phyloP scores from a whole-genome alignment of 2,888 invertebrate genomes.

The Nineta flava region DNA sequence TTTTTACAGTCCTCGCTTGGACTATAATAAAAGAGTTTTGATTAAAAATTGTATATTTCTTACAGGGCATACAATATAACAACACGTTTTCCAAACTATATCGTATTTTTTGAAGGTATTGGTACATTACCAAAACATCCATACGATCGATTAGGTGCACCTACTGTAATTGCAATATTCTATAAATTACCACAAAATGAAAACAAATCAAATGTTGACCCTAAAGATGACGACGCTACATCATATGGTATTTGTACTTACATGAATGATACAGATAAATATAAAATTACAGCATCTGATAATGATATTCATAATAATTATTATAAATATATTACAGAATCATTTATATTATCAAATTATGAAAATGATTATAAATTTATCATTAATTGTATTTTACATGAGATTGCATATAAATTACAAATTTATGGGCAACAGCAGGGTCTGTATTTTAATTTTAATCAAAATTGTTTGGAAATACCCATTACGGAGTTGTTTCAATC shows the following conservation, averaged over 20 bases:
- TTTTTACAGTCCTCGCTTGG: too few species aligned
- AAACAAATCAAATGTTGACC: constrained; percentile 8
- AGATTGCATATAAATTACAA: constrained; percentile 25
- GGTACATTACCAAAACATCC: constrained; percentile 55
- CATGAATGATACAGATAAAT: constrained; percentile 4
- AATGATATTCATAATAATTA: constrained; percentile 27
- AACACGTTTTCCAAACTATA: constrained; percentile 53
- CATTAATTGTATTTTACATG: constrained; percentile 21
- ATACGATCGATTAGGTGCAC: constrained; percentile 49
- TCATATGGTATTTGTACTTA: constrained; percentile 11
- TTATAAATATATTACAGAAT: constrained; percentile 31
- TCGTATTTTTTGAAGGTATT: constrained; percentile 55
- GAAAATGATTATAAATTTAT: constrained; percentile 19
- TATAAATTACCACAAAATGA: constrained; percentile 14
- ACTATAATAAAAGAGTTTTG: too few species aligned
- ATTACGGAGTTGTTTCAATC: constrained; percentile 12
- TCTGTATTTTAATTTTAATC: constrained; percentile 24
- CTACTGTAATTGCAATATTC: constrained; percentile 74
- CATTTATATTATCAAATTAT: constrained; percentile 25
- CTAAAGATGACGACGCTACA: neutral
- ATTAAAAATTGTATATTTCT: too few species aligned
- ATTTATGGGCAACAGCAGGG: constrained; percentile 19
- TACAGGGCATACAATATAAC: constrained; percentile 62
- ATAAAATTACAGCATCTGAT: neutral
- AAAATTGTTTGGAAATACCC: constrained; percentile 23